Base-by-base conservation (phyloP, 2,113 vertebrate species). In the Archocentrus centrarchus region DNA sequence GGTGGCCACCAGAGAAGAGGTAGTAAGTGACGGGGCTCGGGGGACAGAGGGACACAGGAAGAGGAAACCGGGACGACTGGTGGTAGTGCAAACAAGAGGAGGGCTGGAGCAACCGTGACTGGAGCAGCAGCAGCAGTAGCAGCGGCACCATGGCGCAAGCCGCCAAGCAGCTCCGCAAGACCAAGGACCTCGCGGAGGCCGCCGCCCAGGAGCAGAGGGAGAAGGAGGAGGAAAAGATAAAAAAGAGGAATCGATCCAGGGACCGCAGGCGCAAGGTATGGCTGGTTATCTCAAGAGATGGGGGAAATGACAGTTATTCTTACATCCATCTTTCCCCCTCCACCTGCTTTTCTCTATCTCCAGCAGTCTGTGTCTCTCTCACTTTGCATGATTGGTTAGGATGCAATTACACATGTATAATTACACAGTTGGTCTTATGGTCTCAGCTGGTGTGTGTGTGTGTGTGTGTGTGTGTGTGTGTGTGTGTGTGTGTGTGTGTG, bases 101-200 rank as follows among this genome's bases (percentile, higher is more conserved):
- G 93, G 89, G 92, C 89, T 90, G 88, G 85, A 91, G 81, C 80
- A 13, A 82, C 93, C 59, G 86, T 37, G 86, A 87, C 86, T 80
- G 85, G 68, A 90, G 88, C 82, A 89, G 91, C 93, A 93, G 94
- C 91, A 84, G 77, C 77, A 93, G 87, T 39, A 90, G 85, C 84
- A 91, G 89, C 78, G 93, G 95, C 96, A 96, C 93, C 95, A 99
- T 99, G 98, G 98, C 98, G 90, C 98, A 99, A 94, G 98, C 98
- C 76, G 98, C 98, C 84, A 99, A 99, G 92, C 98, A 99, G 95
- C 95, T 99, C 93, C 98, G 98, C 93, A 99, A 99, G 95, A 98
- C 97, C 94, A 99, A 99, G 96, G 98, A 99, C 93, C 97, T 98
- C 50, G 97, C 98, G 63, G 97, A 98, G 88, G 97, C 97, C 91